Percentiles rank a stretch among this genome's conserved stretches.
These are phyloP conservation scores for Platyscapa corneri DNA, from an alignment of 1,140 invertebrate species.

Conservation along the genomic window DNA sequence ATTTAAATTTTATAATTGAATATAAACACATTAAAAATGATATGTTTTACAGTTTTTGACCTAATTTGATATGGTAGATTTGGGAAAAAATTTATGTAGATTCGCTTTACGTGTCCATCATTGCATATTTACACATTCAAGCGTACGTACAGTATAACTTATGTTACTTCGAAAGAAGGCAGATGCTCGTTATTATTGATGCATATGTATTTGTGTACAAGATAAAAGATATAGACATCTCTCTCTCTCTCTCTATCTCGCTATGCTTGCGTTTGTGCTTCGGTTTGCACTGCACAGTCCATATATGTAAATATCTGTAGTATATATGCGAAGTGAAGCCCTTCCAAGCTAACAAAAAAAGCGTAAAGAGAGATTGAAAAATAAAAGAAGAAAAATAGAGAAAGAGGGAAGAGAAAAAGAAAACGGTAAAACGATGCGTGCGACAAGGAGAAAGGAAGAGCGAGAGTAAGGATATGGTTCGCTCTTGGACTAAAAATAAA, in stretches of 20 bases:
- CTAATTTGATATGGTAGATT: too few species aligned
- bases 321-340: background rate
- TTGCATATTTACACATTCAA: background rate
- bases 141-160: background rate
- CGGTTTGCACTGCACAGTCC: constrained; percentile 55
- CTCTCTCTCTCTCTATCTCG: background rate
- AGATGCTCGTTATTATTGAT: background rate
- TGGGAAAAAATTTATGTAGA: too few species aligned
- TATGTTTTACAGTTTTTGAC: background rate
- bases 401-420: constrained; percentile 21
- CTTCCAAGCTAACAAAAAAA: constrained; percentile 17
- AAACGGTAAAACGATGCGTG: constrained; percentile 24
- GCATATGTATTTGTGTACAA: background rate
- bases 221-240: constrained; percentile 41
- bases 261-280: background rate
- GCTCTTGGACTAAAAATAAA: constrained; percentile 45
- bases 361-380: constrained; percentile 1
- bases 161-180: background rate
- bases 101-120: too few species aligned
- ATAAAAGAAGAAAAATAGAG: background rate
- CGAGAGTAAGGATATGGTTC: background rate
- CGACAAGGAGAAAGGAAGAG: constrained; percentile 17
- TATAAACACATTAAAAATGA: background rate
- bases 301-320: constrained; percentile 73
- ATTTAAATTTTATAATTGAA: background rate